Base-by-base conservation (phyloP, 1,140 invertebrate genomes). In the Drosophila sturtevanti region DNA sequence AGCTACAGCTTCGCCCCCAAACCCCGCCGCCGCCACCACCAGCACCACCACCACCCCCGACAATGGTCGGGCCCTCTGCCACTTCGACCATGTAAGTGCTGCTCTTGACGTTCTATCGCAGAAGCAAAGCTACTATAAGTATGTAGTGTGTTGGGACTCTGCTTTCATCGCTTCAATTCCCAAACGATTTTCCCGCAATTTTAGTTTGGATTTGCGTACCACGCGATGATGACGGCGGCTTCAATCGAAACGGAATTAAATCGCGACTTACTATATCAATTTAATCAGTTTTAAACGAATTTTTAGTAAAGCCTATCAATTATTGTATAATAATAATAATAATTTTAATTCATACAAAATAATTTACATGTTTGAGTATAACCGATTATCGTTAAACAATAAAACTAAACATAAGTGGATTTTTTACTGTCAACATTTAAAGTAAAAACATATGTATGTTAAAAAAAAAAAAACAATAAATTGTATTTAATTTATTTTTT, bases 121-220 rank as follows among this genome's bases (percentile, higher is more conserved):
- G 69, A 62, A 59, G 68, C 63, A 74, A 37, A 72, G 41, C 41
- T 16, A 44, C 41, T 44, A 44, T 44, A 9, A n/a, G n/a, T n/a
- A n/a, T n/a, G n/a, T n/a, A n/a, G n/a, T n/a, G 60, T 22, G 59
- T 44, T 61, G 68, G 66, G 82, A 65, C 72, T 75, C 85, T 84
- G 85, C 76, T 80, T 89, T 79, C 79, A 87, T 61, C 66, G 82
- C 89, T 81, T 87, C 71, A 78, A 78, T 79, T 91, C 77, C 82
- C 89, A 81, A 87, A 86, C 77, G 77, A 77, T 85, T 89, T 91
- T 73, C 79, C 79, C 72, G 77, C 90, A 85, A 89, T 90, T 87
- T 91, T 67, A 91, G 90, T 91, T 91, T 78, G 76, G 81, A 91
- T 91, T 91, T 91, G 81, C 86, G 89, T 81, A 89, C 75, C 72